A percentile compares a stretch with the other conserved stretches of the same genome.
phyloP scores from a whole-genome alignment of 1,140 invertebrate genomes.

The Holotrichia oblita region DNA sequence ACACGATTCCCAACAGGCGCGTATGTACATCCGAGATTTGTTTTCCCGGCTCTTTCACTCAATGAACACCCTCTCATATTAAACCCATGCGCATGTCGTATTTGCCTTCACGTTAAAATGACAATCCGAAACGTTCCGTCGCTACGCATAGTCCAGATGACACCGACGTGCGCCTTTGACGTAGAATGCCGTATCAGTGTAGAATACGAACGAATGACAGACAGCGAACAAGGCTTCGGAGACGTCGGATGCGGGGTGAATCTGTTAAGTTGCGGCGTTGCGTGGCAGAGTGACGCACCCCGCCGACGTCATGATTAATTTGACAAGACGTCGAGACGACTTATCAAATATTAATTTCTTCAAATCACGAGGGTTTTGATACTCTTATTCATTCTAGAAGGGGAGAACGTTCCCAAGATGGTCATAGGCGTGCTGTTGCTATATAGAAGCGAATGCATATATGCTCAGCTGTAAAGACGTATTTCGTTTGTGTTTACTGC shows the following conservation, averaged over 20 bases:
- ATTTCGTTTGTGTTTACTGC: background rate
- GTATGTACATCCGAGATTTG: background rate
- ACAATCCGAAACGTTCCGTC: background rate
- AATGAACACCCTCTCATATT: background rate
- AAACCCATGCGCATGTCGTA: background rate
- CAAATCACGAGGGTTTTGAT: conserved; percentile 28
- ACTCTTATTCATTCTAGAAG: conserved; percentile 19
- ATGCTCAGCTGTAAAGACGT: background rate
- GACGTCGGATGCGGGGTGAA: background rate
- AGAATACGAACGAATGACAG: conserved; percentile 12
- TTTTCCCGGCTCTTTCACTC: background rate
- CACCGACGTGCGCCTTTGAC: background rate
- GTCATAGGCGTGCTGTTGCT: background rate
- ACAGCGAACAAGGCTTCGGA: background rate
- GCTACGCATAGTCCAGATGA: background rate
- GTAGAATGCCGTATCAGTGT: background rate
- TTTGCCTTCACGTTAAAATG: background rate
- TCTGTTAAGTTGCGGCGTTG: background rate
- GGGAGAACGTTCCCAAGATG: background rate
- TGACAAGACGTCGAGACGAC: conserved; percentile 27
- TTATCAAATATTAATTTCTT: conserved; percentile 35
- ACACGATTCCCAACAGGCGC: background rate
- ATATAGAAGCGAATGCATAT: background rate
- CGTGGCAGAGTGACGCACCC: background rate
- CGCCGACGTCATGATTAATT: conserved; percentile 16